Percentiles rank a stretch among this genome's conserved stretches.
Evolutionary conservation across 2,888 invertebrate genomes (phyloP).

Genomic region (Zaprionus bogoriensis): DNA sequence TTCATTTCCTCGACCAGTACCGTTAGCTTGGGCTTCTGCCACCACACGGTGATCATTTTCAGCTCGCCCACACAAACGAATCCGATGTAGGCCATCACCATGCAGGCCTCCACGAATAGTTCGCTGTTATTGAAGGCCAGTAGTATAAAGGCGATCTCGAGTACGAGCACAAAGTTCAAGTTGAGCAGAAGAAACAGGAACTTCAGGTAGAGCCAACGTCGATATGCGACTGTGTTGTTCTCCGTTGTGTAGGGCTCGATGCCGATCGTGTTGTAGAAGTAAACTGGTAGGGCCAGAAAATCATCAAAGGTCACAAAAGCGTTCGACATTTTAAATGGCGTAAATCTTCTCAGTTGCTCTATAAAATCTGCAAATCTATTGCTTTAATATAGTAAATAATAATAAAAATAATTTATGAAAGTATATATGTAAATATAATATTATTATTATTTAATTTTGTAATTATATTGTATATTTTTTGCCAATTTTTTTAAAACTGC

Average conservation of each 20-base stretch:
- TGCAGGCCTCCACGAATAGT: conserved; percentile 30
- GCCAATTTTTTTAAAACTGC: neutral
- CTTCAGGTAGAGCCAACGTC: conserved; percentile 9
- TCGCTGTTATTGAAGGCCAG: conserved; percentile 17
- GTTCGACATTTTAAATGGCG: neutral
- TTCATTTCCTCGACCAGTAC: conserved; percentile 51
- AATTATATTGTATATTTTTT: neutral
- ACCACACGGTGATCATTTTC: conserved; percentile 32
- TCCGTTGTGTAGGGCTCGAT: conserved; percentile 31
- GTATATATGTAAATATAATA: neutral
- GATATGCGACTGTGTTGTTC: neutral
- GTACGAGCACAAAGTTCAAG: conserved; percentile 10
- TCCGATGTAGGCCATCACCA: conserved; percentile 30
- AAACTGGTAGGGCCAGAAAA: conserved; percentile 32
- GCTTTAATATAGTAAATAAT: too few relatives aligned
- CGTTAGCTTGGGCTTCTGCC: conserved; percentile 42
- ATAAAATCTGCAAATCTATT: too few relatives aligned
- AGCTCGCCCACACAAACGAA: conserved; percentile 23
- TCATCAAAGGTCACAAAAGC: conserved; percentile 19
- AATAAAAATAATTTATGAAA: too few relatives aligned
- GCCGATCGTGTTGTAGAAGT: conserved; percentile 33
- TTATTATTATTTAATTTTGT: neutral
- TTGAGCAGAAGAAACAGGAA: conserved; percentile 18
- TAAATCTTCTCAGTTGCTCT: neutral
- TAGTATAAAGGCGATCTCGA: conserved; percentile 19